Base-by-base conservation (phyloP, 2,797 vertebrate genomes). In the Astyanax mexicanus region DNA sequence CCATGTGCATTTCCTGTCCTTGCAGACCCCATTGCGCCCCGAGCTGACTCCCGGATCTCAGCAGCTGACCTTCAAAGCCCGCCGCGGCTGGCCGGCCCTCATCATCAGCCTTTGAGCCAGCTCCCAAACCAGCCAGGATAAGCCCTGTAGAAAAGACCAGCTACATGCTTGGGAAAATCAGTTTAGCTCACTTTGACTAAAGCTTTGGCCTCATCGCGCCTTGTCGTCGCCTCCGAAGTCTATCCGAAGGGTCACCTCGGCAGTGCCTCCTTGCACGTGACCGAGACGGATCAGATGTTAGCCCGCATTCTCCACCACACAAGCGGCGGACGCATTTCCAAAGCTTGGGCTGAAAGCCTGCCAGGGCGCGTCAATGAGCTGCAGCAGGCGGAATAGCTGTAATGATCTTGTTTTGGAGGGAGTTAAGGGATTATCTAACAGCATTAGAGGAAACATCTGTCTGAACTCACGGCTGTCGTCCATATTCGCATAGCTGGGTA, bases 361-460 rank as follows among this genome's bases (percentile, higher is more conserved):
- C 88, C 87, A 87, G 77, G 78, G 80, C 80, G 88, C 86, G 88
- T 85, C 87, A 73, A 90, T 84, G 84, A 78, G 84, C 87, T 87
- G 79, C 81, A 81, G 77, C 77, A 77, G 72, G 81, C 80, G 79
- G 88, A 90, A 89, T 84, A 80, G 80, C 84, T 81, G 84, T 89
- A 89, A 90, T 88, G 87, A 89, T 90, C 78, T 88, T 90, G 86
- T 91, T 91, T 91, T 90, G 84, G 65, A 27, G 83, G 77, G 87
- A 88, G 83, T 91, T 92, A 89, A 86, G 83, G 85, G 89, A 90
- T 91, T 92, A 92, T 90, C 84, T 86, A 88, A 85, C 83, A 83
- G 88, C 74, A 85, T 91, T 90, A 89, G 85, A 74, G 75, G 84
- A 90, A 93, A 90, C 88, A 92, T 91, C 89, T 90, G 91, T 89